A percentile compares a stretch with the other conserved stretches of the same genome.
Evolutionary conservation across 2,113 vertebrate genomes (phyloP).

Genomic region (Dicrurus megarhynchus): DNA sequence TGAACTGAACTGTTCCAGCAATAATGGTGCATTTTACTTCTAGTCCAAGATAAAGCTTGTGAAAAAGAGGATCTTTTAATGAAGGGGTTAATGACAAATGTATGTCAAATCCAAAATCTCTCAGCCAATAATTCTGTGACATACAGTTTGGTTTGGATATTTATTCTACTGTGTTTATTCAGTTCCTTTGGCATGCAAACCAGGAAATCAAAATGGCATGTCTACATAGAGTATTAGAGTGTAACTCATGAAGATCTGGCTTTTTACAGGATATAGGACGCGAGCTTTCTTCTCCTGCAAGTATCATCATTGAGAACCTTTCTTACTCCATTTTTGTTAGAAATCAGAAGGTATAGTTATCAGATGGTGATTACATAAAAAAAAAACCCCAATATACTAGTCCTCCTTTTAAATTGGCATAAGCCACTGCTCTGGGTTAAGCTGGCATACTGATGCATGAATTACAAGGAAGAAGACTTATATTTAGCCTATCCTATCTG

Average conservation of each 20-base stretch:
- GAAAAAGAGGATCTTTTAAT: background rate
- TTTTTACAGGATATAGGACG: background rate
- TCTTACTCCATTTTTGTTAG: background rate
- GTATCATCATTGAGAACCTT: background rate
- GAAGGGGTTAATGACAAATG: background rate
- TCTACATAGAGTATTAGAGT: background rate
- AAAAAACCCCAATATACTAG: background rate
- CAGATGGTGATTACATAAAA: background rate
- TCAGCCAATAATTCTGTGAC: background rate
- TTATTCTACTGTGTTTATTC: background rate
- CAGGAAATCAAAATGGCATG: background rate
- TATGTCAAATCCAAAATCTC: background rate
- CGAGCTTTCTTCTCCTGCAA: background rate
- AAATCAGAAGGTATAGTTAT: conserved; percentile 21
- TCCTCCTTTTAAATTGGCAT: background rate
- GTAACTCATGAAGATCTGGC: background rate
- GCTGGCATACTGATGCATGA: background rate
- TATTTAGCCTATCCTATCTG: background rate
- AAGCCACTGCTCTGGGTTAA: background rate
- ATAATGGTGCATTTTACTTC: background rate
- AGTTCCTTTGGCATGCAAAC: background rate
- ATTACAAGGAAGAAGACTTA: background rate
- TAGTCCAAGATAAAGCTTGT: conserved; percentile 8
- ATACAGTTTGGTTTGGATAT: background rate
- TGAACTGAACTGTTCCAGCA: conserved; percentile 23